Base-by-base conservation (phyloP, 1,140 invertebrate species). In the Drosophila ogumai region DNA sequence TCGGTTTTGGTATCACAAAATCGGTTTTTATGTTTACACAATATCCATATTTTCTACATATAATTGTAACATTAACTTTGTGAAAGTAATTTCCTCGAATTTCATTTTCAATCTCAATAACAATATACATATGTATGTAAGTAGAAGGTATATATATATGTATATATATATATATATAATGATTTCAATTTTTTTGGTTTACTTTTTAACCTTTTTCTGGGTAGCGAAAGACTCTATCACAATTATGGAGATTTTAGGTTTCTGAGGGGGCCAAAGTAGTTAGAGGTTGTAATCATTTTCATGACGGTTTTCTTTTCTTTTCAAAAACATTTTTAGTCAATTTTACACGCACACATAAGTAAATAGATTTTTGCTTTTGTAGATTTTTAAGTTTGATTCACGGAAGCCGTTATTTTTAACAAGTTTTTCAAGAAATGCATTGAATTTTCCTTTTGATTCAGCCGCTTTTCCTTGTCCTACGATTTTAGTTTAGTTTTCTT, bases 221-320 rank as follows among this genome's bases (percentile, higher is more conserved):
- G 73, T 81, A 81, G 66, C 74, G 79, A 82, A 78, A 82, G 63
- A 82, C 76, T 54, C 50, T 87, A 87, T 87, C 84, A 87, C 84
- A 87, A 75, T 88, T 84, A 80, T 72, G 75, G 72, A 87, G 77
- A 67, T 84, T 88, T 84, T 6, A 58, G 34, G 32, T 71, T 76
- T 67, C 50, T 66, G 49, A 58, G 43, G 54, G 57, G 46, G 15
- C 25, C 57, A 54, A 52, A 34, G 17, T 34, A 81, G 15, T 58
- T 44, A 63, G 49, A 69, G 78, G 86, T 63, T 77, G 82, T 78
- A 74, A 77, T 80, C 44, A 58, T 72, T 74, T 72, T 56, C 57
- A 66, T 76, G 60, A 79, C 65, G 31, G 12, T 65, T 68, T 52
- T 41, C n/a, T 65, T 68, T 52, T 41, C n/a, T n/a, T 44, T 79